A percentile compares a stretch with the other conserved stretches of the same genome.
phyloP scores from a whole-genome alignment of 2,888 invertebrate genomes.

The Steinernema carpocapsae region DNA sequence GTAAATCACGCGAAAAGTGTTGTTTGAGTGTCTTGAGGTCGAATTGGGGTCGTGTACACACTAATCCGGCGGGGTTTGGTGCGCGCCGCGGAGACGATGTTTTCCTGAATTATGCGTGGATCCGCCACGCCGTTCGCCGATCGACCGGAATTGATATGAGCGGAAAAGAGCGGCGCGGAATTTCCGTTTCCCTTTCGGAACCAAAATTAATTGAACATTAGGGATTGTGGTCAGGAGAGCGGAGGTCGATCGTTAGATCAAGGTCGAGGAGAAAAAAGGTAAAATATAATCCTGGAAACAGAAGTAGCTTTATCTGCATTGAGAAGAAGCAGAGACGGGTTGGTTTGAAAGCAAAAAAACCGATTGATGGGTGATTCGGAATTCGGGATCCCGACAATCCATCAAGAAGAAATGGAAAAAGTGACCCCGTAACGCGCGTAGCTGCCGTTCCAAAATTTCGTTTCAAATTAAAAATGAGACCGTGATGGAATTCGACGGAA shows the following conservation, averaged over 20 bases:
- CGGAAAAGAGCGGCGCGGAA: not conserved
- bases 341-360: not conserved
- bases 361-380: not conserved
- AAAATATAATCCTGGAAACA: not conserved
- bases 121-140: not conserved
- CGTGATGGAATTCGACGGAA: no score
- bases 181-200: not conserved
- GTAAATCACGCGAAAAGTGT: slow-evolving; percentile 28
- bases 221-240: not conserved
- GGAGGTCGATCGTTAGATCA: not conserved
- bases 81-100: not conserved
- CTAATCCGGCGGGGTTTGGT: no score
- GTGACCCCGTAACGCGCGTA: no score
- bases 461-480: no score
- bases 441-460: not conserved
- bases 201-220: not conserved
- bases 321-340: not conserved
- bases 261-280: not conserved
- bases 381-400: no score
- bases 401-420: no score
- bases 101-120: slow-evolving; percentile 4
- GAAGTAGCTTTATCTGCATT: not conserved
- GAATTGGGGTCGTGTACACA: slow-evolving; percentile 30
- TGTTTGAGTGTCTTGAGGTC: slow-evolving; percentile 25
- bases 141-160: slow-evolving; percentile 6